Evolutionary conservation across 2,113 vertebrate genomes (phyloP).

Genomic region (Lynx canadensis): DNA sequence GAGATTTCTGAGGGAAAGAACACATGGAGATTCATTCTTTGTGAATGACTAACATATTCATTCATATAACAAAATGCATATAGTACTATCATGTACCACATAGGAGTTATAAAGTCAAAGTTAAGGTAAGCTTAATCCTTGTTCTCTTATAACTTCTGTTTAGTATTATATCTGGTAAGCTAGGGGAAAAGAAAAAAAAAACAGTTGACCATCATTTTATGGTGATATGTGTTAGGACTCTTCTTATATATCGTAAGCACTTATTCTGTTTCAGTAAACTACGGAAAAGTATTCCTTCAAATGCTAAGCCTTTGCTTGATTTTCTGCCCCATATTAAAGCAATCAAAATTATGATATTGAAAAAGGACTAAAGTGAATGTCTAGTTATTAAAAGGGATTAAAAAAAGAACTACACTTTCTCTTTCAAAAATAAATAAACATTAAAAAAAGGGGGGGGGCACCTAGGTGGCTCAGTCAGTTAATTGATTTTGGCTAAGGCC

Average conservation of each 20-base stretch:
- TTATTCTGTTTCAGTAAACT: neutral
- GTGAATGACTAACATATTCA: neutral
- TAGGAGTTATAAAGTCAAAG: neutral
- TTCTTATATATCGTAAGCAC: neutral
- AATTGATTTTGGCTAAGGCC: too few relatives aligned
- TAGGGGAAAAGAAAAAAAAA: neutral
- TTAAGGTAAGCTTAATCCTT: neutral
- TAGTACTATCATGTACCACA: neutral
- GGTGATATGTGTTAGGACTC: neutral
- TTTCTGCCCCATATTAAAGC: neutral
- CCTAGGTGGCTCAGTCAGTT: too few relatives aligned
- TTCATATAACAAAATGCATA: neutral
- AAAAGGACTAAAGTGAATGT: neutral
- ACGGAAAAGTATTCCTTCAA: neutral
- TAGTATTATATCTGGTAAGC: neutral
- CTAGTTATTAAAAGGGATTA: neutral
- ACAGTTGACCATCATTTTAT: neutral
- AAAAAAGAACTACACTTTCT: neutral
- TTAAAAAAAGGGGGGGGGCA: too few relatives aligned
- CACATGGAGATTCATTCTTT: neutral
- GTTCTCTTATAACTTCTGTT: neutral
- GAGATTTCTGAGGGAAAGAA: neutral
- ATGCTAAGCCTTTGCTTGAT: neutral
- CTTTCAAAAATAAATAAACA: too few relatives aligned
- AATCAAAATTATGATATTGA: neutral